These are phyloP conservation scores for Synergus japonicus DNA, from an alignment of 2,888 invertebrate genomes.

Conservation along the genomic window DNA sequence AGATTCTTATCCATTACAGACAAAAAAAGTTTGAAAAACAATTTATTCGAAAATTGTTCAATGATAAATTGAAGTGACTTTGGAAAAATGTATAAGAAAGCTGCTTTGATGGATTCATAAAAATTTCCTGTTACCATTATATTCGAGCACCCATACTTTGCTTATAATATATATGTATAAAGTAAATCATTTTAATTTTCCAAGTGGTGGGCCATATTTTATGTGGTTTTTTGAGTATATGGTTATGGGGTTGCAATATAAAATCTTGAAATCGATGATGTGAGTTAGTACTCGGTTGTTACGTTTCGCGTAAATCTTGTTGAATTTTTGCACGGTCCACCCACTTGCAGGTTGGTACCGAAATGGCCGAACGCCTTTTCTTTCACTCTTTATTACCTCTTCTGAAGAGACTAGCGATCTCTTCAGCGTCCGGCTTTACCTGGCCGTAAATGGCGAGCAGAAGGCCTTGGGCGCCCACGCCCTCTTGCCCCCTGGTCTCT, in stretches of 20 bases:
- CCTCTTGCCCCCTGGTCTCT: constrained; percentile 61
- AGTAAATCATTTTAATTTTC: constrained; percentile 12
- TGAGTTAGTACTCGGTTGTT: constrained; percentile 39
- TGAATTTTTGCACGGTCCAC: constrained; percentile 35
- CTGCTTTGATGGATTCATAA: too few relatives aligned
- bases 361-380: constrained; percentile 51
- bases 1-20: background rate
- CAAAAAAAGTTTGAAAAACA: too few relatives aligned
- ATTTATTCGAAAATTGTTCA: too few relatives aligned
- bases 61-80: too few relatives aligned
- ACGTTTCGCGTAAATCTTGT: constrained; percentile 40
- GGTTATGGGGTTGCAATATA: constrained; percentile 24
- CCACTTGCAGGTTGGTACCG: constrained; percentile 44
- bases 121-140: background rate
- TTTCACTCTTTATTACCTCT: constrained; percentile 50
- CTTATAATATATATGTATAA: background rate
- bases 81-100: too few relatives aligned
- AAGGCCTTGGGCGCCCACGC: constrained; percentile 74
- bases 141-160: background rate
- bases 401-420: constrained; percentile 54
- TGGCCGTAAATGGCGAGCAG: constrained; percentile 72
- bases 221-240: constrained; percentile 19
- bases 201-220: constrained; percentile 15
- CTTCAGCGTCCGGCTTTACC: constrained; percentile 64
- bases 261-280: constrained; percentile 37